Evolutionary conservation across 2,797 vertebrate species (phyloP), one percentile per base, ranked within the genome.

Genomic region (Cercopithecus mitis): DNA sequence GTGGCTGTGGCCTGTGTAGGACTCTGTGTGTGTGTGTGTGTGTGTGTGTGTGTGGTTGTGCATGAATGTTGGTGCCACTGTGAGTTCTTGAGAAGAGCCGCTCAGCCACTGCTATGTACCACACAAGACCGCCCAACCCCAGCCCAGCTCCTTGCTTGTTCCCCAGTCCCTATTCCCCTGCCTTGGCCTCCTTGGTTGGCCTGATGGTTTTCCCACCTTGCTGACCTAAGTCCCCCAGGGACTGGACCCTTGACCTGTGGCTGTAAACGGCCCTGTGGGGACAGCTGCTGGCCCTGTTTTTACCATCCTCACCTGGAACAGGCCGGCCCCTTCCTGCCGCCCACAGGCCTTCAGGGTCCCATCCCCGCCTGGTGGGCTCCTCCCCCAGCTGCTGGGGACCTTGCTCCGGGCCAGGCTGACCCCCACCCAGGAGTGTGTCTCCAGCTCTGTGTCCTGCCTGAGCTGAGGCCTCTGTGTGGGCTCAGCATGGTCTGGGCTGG

Each of bases 161-260:
- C 55, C 24, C 1, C 0, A 0, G 11, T 4, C 45, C 43, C 2
- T 0, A 13, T 45, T 50, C n/a, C n/a, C 55, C 22, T 41, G 13
- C 7, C 19, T 24, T 52, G 9, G n/a, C 8, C 70, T 77, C 36
- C 64, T 88, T 13, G 1, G 58, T 55, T 4, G 0, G 82, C 73
- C 88, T 96, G 87, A 95, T 97, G 80, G 14, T 4, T 97, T 98
- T 91, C 61, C 97, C 84, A 9, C 50, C 61, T 73, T 95, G 85
- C 95, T 2, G 91, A 61, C 94, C 88, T 25, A 0, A 17, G 77
- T 30, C 43, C 85, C 57, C 19, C 67, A 7, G 88, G 39, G 90
- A 81, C 25, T 3, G 8, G 41, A 43, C 81, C 67, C 57, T 47
- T 7, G 33, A 90, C 95, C 96, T 57, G 30, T 3, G 50, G 97